Evolutionary conservation across 2,888 invertebrate species (phyloP).

Genomic region (Carabus problematicus): DNA sequence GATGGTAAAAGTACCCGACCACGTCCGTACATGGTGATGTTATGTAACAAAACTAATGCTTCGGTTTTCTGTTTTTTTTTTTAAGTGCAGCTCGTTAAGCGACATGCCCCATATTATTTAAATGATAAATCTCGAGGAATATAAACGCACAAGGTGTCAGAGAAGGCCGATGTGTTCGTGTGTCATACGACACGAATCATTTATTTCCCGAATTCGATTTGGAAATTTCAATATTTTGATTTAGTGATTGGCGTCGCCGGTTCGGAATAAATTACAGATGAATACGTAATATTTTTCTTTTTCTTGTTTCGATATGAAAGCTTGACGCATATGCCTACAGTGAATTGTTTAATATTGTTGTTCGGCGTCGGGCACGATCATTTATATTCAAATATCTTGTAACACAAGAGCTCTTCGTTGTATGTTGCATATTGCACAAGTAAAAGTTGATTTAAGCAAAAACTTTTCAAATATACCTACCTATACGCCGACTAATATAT

Average conservation of each 20-base stretch:
- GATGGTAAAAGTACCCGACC: not conserved
- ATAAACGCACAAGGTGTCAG: not conserved
- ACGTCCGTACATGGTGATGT: slow-evolving; percentile 8
- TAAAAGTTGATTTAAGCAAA: too few species aligned
- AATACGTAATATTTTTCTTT: not conserved
- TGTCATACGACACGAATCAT: not conserved
- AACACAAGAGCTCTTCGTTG: too few species aligned
- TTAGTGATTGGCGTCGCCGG: not conserved
- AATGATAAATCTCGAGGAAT: slow-evolving; percentile 7
- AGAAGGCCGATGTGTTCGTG: not conserved
- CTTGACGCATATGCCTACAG: too few species aligned
- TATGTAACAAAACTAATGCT: slow-evolving; percentile 6
- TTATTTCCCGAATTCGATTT: not conserved
- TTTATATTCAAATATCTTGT: too few species aligned
- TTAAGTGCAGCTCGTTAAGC: not conserved
- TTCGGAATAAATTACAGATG: not conserved
- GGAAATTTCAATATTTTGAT: slow-evolving; percentile 7
- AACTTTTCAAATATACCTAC: too few species aligned
- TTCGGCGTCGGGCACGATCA: too few species aligned
- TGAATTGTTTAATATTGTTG: too few species aligned
- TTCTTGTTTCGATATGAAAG: too few species aligned
- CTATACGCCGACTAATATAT: too few species aligned
- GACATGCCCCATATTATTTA: slow-evolving; percentile 8
- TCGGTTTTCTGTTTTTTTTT: too few species aligned
- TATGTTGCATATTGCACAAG: too few species aligned